Percentiles rank a stretch among this genome's conserved stretches.
These are phyloP conservation scores for Chrysodeixis includens DNA, from an alignment of 2,888 invertebrate species.

Conservation along the genomic window DNA sequence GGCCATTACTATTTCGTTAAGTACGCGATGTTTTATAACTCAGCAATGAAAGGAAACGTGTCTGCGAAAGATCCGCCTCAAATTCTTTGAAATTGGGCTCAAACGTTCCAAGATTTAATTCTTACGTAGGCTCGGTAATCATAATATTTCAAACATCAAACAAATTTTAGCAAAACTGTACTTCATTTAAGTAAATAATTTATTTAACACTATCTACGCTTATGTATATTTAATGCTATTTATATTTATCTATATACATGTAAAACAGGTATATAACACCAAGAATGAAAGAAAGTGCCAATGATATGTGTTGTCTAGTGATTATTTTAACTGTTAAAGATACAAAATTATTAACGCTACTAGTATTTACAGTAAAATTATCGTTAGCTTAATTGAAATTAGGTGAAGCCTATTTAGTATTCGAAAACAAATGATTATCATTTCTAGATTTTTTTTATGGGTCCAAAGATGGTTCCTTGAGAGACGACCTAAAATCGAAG, in stretches of 20 bases:
- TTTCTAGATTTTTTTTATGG: neutral
- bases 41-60: conserved; percentile 34
- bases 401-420: conserved; percentile 51
- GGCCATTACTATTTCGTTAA: neutral
- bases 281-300: conserved; percentile 85
- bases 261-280: conserved; percentile 80
- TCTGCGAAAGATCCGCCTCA: neutral
- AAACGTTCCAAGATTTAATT: conserved; percentile 14
- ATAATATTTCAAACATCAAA: conserved; percentile 28
- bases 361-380: conserved; percentile 72
- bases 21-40: neutral
- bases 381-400: conserved; percentile 63
- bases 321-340: conserved; percentile 71
- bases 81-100: conserved; percentile 27
- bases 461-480: conserved; percentile 7
- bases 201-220: conserved; percentile 71
- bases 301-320: conserved; percentile 87
- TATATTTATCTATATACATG: conserved; percentile 70
- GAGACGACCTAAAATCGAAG: conserved; percentile 5
- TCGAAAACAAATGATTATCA: conserved; percentile 11
- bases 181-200: conserved; percentile 53
- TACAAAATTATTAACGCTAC: conserved; percentile 83
- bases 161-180: conserved; percentile 42
- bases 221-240: conserved; percentile 58
- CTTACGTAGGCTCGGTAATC: conserved; percentile 14